These are phyloP conservation scores for Euzetes globulus DNA, from an alignment of 2,888 invertebrate species.

Conservation along the genomic window DNA sequence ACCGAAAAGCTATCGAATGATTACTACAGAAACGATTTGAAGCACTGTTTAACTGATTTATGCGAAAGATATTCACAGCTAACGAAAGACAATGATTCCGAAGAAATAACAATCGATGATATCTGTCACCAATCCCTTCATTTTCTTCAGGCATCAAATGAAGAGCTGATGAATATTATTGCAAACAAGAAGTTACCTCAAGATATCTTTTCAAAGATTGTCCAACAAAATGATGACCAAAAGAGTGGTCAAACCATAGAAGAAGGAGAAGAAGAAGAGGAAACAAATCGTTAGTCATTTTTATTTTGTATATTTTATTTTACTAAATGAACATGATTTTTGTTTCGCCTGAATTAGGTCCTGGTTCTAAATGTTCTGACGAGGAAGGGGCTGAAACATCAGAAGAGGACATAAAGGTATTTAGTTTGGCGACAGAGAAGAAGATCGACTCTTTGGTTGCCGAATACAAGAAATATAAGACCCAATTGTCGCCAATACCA, in stretches of 20 bases:
- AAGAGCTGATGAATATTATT: conserved; percentile 7
- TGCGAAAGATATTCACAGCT: neutral
- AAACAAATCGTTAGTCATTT: too few species aligned
- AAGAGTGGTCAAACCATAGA: too few species aligned
- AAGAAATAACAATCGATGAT: conserved; percentile 4
- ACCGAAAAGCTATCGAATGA: neutral
- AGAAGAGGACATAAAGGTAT: conserved; percentile 44
- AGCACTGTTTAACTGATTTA: conserved; percentile 6
- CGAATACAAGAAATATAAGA: conserved; percentile 54
- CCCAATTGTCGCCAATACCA: conserved; percentile 45
- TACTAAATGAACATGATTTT: too few species aligned
- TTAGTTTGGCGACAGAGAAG: conserved; percentile 50
- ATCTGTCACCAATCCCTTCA: conserved; percentile 10
- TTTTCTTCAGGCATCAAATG: conserved; percentile 4
- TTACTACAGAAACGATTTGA: neutral
- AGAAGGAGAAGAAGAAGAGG: too few species aligned
- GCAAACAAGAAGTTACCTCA: neutral
- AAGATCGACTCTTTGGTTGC: conserved; percentile 52
- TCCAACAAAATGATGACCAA: neutral
- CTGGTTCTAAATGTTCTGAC: neutral
- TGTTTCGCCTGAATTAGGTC: too few species aligned
- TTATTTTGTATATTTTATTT: too few species aligned
- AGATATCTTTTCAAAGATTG: neutral
- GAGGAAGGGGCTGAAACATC: conserved; percentile 44
- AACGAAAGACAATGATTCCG: neutral